Conservation (phyloP, 37 sponge, comb jelly and placozoan genomes). For the Crambe crambe region DNA sequence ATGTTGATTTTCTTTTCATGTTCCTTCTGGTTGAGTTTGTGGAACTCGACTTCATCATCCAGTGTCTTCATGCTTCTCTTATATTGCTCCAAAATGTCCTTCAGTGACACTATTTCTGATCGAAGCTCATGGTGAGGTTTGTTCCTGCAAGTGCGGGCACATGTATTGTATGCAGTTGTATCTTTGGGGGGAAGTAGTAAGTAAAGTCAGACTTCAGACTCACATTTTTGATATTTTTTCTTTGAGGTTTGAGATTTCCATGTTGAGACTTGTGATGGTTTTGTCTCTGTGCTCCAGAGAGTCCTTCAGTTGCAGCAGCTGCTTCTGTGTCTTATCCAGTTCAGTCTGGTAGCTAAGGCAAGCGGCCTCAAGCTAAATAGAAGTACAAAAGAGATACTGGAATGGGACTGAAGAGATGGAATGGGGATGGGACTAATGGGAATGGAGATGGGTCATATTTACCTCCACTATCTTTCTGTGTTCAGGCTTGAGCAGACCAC, state of each 20-base stretch:
- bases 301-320: slow-evolving; percentile 16
- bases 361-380: slow-evolving; percentile 1
- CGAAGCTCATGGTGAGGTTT: slow-evolving; percentile 1
- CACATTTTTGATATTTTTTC: slow-evolving; percentile 41
- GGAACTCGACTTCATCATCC: slow-evolving; percentile 41
- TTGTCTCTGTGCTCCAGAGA: slow-evolving; percentile 9
- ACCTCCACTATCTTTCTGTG: neutral
- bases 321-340: slow-evolving; percentile 14
- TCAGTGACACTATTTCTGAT: slow-evolving; percentile 41
- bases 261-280: slow-evolving; percentile 17
- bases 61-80: slow-evolving; percentile 25
- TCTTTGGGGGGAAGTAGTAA: neutral
- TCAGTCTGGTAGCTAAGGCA: slow-evolving; percentile 11
- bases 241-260: slow-evolving; percentile 19
- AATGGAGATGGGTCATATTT: no score
- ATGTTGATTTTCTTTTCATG: slow-evolving; percentile 12
- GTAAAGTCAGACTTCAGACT: neutral
- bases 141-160: no score
- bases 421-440: no score
- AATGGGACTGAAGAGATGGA: neutral
- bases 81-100: slow-evolving; percentile 33
- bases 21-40: slow-evolving; percentile 28
- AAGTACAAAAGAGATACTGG: neutral
- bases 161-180: neutral
- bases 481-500: neutral